phyloP scores from a whole-genome alignment of 2,797 vertebrate genomes.

The Decapterus maruadsi region DNA sequence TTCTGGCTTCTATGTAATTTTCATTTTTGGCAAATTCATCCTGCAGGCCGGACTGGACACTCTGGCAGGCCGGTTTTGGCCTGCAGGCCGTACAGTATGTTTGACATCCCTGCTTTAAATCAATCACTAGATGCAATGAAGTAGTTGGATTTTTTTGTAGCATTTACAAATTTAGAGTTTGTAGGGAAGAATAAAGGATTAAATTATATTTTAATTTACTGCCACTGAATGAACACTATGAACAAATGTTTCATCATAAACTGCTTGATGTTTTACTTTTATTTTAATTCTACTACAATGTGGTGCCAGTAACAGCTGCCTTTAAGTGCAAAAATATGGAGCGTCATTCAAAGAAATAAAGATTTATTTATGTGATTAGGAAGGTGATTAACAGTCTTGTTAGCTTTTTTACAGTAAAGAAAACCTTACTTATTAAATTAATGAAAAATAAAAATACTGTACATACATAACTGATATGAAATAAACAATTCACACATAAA shows the following conservation, averaged over 20 bases:
- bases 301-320: not conserved
- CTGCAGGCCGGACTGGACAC: no score
- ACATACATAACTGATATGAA: not conserved
- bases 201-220: not conserved
- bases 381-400: not conserved
- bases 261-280: not conserved
- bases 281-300: not conserved
- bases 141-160: no score
- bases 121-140: not conserved
- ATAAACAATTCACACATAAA: not conserved
- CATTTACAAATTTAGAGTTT: not conserved
- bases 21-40: no score
- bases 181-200: not conserved
- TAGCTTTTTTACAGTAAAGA: slow-evolving; percentile 1
- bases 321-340: not conserved
- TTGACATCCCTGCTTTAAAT: no score
- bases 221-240: not conserved
- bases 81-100: no score
- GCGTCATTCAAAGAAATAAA: not conserved
- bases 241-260: not conserved
- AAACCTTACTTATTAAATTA: slow-evolving; percentile 21
- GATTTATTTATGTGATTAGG: not conserved
- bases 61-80: no score
- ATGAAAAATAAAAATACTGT: not conserved
- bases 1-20: no score